Evolutionary conservation across 2,888 invertebrate genomes (phyloP), one percentile per base, ranked within the genome.

Genomic region (Liposcelis brunnea): DNA sequence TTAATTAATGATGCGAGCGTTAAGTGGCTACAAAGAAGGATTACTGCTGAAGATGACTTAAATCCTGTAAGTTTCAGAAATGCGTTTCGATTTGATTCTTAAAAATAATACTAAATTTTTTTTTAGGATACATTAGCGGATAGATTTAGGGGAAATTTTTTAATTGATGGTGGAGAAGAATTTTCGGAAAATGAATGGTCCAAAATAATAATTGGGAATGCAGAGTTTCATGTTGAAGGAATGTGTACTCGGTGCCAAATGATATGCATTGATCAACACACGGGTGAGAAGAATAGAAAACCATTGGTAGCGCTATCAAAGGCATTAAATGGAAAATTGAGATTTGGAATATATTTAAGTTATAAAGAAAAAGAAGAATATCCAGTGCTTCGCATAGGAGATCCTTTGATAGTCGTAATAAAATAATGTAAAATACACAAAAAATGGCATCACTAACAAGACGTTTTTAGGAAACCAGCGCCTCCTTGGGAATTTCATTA

Each of bases 231-330:
- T 78, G 75, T 77, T 44, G 76, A 78, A 52, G 86, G 85, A 1
- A 74, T 74, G 35, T 95, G 94, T 58, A 79, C 77, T 1, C 74
- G 95, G 45, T 97, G 95, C 59, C 89, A 91, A 63, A 94, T 95
- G 86, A 82, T 97, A 48, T 93, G 94, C 60, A 81, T 94, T 49
- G 81, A 95, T 63, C 94, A 91, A 64, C 67, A 70, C 37, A 85
- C 80, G 2, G 90, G 87, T 0, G 67, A 75, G 52, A 84, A 79
- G 56, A 81, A 82, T 1, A 70, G 76, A 0, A 86, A 87, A 59
- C 85, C 86, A 1, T 61, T 87, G 10, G 69, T 77, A 50, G 80
- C 84, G 1, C 71, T 87, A 52, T 75, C 83, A 1, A 74, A 74
- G 56, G 71, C 75, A 55, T 77, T 81, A 56, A 70, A 72, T 48